Evolutionary conservation across 2,888 invertebrate species (phyloP).

Genomic region (Coelogynopora nodosa): DNA sequence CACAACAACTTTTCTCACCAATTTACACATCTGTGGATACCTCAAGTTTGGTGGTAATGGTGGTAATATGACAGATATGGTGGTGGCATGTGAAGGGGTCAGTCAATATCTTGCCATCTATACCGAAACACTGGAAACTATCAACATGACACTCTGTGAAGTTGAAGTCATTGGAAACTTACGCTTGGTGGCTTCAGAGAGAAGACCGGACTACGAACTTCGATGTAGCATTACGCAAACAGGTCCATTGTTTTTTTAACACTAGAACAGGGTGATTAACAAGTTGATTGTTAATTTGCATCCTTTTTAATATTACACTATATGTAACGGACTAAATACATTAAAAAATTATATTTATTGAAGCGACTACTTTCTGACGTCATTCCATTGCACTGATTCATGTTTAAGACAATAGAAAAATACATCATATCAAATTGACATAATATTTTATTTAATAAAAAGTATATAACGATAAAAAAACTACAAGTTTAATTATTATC

Average conservation of each 20-base stretch:
- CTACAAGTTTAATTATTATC: too few relatives aligned
- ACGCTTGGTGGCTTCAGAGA: background rate
- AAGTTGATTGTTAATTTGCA: too few relatives aligned
- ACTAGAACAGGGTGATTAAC: too few relatives aligned
- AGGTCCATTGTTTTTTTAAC: background rate
- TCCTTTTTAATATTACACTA: too few relatives aligned
- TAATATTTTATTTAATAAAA: too few relatives aligned
- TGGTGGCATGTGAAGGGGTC: background rate
- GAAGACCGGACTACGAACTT: background rate
- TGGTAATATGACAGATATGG: background rate
- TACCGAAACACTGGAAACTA: background rate
- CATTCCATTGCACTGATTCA: too few relatives aligned
- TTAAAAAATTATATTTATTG: too few relatives aligned
- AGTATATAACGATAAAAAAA: too few relatives aligned
- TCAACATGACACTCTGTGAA: background rate
- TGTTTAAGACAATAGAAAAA: too few relatives aligned
- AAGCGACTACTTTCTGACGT: too few relatives aligned
- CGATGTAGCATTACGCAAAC: background rate
- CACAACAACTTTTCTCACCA: background rate
- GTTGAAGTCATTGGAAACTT: background rate
- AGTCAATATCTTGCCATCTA: background rate
- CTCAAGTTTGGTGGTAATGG: background rate
- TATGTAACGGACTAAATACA: too few relatives aligned
- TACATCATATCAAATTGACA: too few relatives aligned
- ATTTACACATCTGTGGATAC: background rate